Percentiles rank a stretch among this genome's conserved stretches.
phyloP scores from a whole-genome alignment of 92 coral and sea anemone genomes.

The Bergia sp. region DNA sequence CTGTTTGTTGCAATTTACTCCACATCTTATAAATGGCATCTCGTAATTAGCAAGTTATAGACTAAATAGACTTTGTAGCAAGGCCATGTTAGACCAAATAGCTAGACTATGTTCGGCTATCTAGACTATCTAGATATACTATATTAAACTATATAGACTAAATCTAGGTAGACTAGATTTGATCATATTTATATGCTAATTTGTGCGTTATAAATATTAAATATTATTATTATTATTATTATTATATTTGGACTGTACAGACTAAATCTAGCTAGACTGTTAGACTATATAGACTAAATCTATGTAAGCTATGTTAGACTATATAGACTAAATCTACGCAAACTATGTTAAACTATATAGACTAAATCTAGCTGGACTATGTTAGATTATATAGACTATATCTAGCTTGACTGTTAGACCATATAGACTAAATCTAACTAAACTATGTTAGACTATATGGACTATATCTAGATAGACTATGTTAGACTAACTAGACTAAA shows the following conservation, averaged over 20 bases:
- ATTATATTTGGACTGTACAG: background rate
- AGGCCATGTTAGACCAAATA: background rate
- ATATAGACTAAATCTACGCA: no score
- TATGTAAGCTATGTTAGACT: background rate
- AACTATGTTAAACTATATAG: background rate
- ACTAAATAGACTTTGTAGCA: no score
- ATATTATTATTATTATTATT: no score
- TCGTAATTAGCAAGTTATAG: no score
- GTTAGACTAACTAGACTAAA: no score
- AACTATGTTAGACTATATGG: no score
- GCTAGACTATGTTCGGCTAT: background rate
- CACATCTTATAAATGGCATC: background rate
- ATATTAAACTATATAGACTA: background rate
- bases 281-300: background rate
- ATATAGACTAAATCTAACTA: no score
- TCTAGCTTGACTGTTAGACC: background rate
- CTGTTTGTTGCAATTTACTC: background rate
- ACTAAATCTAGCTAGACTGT: background rate
- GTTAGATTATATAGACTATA: background rate
- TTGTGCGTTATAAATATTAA: no score
- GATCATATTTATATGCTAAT: no score
- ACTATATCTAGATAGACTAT: no score
- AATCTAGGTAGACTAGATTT: no score
- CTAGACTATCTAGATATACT: background rate
- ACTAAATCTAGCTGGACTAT: no score